phyloP scores from a whole-genome alignment of 2,797 vertebrate species.

The Aphelocoma californica region DNA sequence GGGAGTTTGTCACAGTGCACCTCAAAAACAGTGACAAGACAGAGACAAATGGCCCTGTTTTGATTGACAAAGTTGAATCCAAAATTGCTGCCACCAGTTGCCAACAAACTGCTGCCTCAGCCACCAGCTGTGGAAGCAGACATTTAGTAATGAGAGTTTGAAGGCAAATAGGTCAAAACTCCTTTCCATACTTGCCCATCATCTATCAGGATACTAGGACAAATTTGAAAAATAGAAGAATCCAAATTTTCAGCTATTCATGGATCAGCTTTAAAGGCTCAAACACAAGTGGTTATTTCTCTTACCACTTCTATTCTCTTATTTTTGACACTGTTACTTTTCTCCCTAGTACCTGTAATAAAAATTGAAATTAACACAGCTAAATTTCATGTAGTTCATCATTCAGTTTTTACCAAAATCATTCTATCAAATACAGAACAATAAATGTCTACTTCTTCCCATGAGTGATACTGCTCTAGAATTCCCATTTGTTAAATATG shows the following conservation, averaged over 20 bases:
- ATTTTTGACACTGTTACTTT: not conserved
- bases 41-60: not conserved
- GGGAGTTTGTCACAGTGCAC: not conserved
- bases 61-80: not conserved
- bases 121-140: not conserved
- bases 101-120: not conserved
- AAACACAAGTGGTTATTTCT: not conserved
- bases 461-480: not conserved
- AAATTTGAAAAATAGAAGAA: not conserved
- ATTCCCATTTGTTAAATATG: not conserved
- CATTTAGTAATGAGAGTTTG: not conserved
- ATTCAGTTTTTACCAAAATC: not conserved
- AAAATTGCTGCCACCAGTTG: not conserved
- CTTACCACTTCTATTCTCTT: not conserved
- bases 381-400: not conserved
- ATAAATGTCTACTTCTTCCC: not conserved
- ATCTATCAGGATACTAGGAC: not conserved
- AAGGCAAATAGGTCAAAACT: not conserved
- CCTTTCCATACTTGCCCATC: not conserved
- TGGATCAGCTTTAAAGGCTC: not conserved
- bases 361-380: conserved; percentile 32
- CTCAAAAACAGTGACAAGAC: not conserved
- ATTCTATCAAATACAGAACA: not conserved
- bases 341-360: not conserved
- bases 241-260: not conserved